Evolutionary conservation across 1,140 invertebrate genomes (phyloP), one percentile per base, ranked within the genome.

Genomic region (Meteorus sp.): DNA sequence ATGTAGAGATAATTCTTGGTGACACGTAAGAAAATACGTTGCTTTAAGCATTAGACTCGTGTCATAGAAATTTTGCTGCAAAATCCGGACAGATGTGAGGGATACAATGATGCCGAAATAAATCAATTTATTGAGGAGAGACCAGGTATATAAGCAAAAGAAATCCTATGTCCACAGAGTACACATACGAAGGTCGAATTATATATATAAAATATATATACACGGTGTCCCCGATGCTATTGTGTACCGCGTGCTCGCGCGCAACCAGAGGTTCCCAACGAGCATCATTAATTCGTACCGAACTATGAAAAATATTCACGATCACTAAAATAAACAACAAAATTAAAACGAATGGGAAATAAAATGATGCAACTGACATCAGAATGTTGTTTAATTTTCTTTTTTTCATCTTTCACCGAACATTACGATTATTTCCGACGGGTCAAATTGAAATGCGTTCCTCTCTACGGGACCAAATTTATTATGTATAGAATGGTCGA

Each of bases 51-150:
- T 11, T 33, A 11, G 31, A 15, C 25, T 33, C 33, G 50, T 22
- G 50, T 31, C 27, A 52, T 29, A 52, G 50, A 52, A 60, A 59
- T 57, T n/a, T 47, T 44, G 48, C 57, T 54, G 43, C 59, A 58
- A 61, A 71, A 68, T 73, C 69, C 68, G 68, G 70, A 73, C 77
- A 78, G 76, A 78, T 78, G 77, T 73, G 65, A 56, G 59, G 53
- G 53, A 65, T 61, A 70, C 67, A 71, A 75, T 76, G 67, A 75
- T 70, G 70, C 67, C 66, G 69, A 76, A 78, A 79, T 79, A 78
- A 79, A 78, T 79, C 75, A 78, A 71, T 78, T 78, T 74, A 78
- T 76, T 71, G 71, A 53, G 39, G 31, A n/a, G 25, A 50, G 60
- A 61, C 37, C 45, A 54, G 56, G 45, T 62, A 41, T n/a, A n/a